These are phyloP conservation scores for Varanus salvator DNA, from an alignment of 2,113 vertebrate species.

Conservation along the genomic window DNA sequence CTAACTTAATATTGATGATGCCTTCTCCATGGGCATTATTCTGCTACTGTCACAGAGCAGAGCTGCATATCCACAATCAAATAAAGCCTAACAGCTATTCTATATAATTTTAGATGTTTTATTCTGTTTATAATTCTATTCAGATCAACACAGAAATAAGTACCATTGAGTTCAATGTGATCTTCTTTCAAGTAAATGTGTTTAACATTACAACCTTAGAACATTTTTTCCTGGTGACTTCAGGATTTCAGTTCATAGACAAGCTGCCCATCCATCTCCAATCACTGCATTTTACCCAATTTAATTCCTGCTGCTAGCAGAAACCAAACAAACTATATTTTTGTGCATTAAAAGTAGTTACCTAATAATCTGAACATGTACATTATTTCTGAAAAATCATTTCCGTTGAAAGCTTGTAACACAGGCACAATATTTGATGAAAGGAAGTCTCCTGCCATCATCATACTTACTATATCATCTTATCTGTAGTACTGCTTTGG, in stretches of 20 bases:
- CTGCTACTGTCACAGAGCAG: neutral
- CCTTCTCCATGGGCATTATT: neutral
- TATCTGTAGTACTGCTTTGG: neutral
- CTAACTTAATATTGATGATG: neutral
- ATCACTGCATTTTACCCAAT: neutral
- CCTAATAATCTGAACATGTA: neutral
- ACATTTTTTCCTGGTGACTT: neutral
- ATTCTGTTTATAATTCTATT: neutral
- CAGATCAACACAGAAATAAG: too few species aligned
- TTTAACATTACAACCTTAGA: too few species aligned
- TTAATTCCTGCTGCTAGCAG: neutral
- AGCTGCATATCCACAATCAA: neutral
- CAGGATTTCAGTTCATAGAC: neutral
- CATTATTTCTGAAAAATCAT: constrained; percentile 5
- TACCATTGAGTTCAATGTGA: too few species aligned
- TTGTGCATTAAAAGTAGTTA: neutral
- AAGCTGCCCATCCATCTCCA: too few species aligned
- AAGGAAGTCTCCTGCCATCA: neutral
- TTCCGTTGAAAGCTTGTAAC: constrained; percentile 8
- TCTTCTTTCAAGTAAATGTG: too few species aligned
- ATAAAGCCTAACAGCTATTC: neutral
- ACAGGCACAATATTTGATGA: neutral
- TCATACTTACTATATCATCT: neutral
- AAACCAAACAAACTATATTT: neutral
- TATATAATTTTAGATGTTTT: neutral